Evolutionary conservation across 2,113 vertebrate species (phyloP).

Genomic region (Ophthalmolycus amberensis): DNA sequence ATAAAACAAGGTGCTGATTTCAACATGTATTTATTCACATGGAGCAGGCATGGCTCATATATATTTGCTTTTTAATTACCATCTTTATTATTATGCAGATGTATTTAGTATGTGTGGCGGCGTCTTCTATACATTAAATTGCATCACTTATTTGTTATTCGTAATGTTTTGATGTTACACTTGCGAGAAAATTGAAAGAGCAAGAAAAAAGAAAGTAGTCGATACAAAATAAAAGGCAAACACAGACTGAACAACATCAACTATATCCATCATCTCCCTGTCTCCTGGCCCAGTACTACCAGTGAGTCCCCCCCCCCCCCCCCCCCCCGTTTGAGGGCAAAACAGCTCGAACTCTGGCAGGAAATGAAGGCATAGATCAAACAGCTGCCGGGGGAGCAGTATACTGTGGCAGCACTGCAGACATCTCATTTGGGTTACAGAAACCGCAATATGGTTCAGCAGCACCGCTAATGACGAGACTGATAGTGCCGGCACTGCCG

Average conservation of each 20-base stretch:
- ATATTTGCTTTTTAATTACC: too few species aligned
- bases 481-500: conserved; percentile 58
- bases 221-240: neutral
- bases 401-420: conserved; percentile 37
- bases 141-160: too few species aligned
- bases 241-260: neutral
- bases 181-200: too few species aligned
- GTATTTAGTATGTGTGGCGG: too few species aligned
- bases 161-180: too few species aligned
- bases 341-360: conserved; percentile 35
- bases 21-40: too few species aligned
- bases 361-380: conserved; percentile 68
- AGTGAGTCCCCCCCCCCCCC: neutral
- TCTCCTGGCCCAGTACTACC: neutral
- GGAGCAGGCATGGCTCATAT: too few species aligned
- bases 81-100: too few species aligned
- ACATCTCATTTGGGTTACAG: conserved; percentile 71
- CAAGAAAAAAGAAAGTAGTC: too few species aligned
- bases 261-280: neutral
- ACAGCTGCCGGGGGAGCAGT: conserved; percentile 28
- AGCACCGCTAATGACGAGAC: conserved; percentile 68
- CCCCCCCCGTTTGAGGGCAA: conserved; percentile 21
- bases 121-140: too few species aligned
- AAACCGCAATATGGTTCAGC: conserved; percentile 69
- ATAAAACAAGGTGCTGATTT: too few species aligned